phyloP scores from a whole-genome alignment of 1,140 invertebrate species.

The Bombus polaris region DNA sequence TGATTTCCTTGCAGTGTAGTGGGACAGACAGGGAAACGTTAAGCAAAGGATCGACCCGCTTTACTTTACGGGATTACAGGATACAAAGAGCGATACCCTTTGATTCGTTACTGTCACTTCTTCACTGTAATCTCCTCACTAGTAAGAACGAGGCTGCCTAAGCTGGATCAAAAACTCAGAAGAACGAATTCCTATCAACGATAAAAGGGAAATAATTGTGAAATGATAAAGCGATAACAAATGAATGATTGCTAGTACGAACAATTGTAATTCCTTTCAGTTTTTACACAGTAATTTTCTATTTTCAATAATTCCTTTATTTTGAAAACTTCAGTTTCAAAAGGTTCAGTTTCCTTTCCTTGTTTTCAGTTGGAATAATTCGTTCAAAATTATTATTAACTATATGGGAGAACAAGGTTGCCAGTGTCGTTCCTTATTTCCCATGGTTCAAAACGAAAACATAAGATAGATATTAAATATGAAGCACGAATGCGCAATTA shows the following conservation, averaged over 20 bases:
- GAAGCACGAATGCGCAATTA: background rate
- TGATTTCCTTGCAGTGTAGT: background rate
- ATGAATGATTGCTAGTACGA: background rate
- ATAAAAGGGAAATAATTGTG: background rate
- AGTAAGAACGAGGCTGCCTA: background rate
- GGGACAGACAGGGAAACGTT: background rate
- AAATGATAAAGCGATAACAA: background rate
- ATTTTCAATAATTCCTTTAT: too few relatives aligned
- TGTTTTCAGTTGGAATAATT: too few relatives aligned
- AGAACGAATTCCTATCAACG: background rate
- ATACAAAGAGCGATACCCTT: constrained; percentile 10
- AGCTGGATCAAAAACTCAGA: background rate
- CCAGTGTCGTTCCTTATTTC: background rate
- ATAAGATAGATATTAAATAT: background rate
- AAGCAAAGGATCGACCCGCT: constrained; percentile 14
- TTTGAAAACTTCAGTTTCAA: too few relatives aligned
- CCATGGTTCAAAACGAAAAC: background rate
- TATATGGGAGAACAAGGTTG: background rate
- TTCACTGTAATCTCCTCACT: background rate
- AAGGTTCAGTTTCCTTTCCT: too few relatives aligned
- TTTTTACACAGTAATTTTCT: background rate
- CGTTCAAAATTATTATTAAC: too few relatives aligned
- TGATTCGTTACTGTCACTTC: constrained; percentile 29
- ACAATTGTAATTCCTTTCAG: background rate
- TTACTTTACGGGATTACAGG: constrained; percentile 24